Base-by-base conservation (phyloP, 1,140 invertebrate species). In the Thaumatotibia leucotreta region DNA sequence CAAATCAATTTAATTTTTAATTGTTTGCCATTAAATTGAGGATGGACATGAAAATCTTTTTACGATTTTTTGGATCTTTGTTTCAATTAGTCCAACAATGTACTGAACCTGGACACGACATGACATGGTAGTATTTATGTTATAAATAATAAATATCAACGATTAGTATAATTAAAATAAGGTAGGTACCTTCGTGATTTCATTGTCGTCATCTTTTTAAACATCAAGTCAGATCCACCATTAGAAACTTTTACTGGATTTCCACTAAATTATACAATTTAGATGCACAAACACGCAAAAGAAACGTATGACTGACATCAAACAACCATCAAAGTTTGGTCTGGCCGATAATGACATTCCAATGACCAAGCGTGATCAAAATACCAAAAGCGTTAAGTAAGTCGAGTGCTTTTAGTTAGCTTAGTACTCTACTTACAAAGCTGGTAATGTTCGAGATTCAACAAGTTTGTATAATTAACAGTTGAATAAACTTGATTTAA, bases 271-370 rank as follows among this genome's bases (percentile, higher is more conserved):
- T 17, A 45, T 20, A 45, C 39, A 2, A 45, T 45, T 45, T 45
- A 45, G 39, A 45, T 45, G 39, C 39, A 5, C 5, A 20, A 8
- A 20, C 39, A 45, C 39, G 39, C 17, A 3, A 45, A 45, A 45
- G 39, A 45, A 45, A 20, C 39, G 39, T 45, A 45, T 45, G 39
- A 45, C 5, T 17, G 17, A 45, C 39, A 20, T 45, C 17, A 45
- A 45, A 45, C 39, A 20, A 45, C 14, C 14, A 45, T 45, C 39
- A 45, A 45, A 45, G 64, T 64, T 70, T 72, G 65, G 62, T 68
- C 68, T 68, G 45, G 69, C 5, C 33, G n/a, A 35, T 68, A 64
- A 61, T 67, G 54, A 49, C 63, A 64, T 58, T 45, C 17, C 39
- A 20, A 45, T 45, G 39, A 5, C 17, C 39, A 45, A 1, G 39